Percentiles rank a stretch among this genome's conserved stretches.
Conservation (phyloP, 2,888 invertebrate species). For the Sinohyriopsis cumingii region DNA sequence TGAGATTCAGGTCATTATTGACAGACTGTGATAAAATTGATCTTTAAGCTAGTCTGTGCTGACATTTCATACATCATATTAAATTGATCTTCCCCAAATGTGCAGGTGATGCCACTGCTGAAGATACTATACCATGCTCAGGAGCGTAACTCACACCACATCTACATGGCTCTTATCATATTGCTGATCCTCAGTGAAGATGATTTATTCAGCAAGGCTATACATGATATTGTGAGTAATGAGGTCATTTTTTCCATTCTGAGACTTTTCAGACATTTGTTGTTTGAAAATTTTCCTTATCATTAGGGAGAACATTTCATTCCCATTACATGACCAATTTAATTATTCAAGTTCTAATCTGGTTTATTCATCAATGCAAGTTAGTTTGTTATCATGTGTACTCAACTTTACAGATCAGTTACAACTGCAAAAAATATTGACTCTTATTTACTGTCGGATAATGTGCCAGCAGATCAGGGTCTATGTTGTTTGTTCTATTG, state of each 20-base stretch:
- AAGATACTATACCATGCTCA: conserved; percentile 89
- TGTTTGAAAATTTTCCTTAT: neutral
- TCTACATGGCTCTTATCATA: conserved; percentile 98
- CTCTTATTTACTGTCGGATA: too few relatives aligned
- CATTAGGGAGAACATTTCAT: neutral
- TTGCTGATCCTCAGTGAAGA: conserved; percentile 97
- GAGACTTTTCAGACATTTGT: neutral
- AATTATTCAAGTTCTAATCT: neutral
- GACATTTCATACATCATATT: too few relatives aligned
- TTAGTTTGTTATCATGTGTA: too few relatives aligned
- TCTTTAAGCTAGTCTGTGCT: too few relatives aligned
- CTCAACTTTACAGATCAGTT: too few relatives aligned
- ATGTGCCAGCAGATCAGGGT: too few relatives aligned
- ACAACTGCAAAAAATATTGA: too few relatives aligned
- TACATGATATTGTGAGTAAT: conserved; percentile 91
- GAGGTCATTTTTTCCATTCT: neutral
- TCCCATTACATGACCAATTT: neutral
- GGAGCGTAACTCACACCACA: conserved; percentile 82
- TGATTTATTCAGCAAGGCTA: conserved; percentile 91
- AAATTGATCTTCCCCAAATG: too few relatives aligned
- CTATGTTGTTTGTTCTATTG: too few relatives aligned
- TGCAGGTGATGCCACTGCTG: conserved; percentile 81
- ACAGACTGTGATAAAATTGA: too few relatives aligned
- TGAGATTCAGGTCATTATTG: too few relatives aligned
- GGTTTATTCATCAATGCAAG: too few relatives aligned